Conservation (phyloP, 2,113 vertebrate genomes). For the Ceyx margarethae region DNA sequence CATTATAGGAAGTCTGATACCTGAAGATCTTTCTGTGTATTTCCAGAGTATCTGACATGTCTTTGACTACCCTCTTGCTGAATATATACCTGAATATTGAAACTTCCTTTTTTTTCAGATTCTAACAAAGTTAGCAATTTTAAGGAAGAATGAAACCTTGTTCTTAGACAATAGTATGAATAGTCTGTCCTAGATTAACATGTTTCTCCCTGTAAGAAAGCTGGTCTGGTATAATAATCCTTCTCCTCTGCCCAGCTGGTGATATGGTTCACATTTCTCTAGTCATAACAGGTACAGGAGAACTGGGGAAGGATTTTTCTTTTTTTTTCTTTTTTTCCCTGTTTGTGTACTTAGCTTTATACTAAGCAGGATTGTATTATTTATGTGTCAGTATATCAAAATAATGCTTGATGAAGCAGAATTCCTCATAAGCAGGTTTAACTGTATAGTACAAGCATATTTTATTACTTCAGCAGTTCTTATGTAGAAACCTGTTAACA, state of each 20-base stretch:
- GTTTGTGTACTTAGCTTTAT: neutral
- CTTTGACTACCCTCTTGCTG: neutral
- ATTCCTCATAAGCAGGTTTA: neutral
- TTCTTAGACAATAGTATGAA: neutral
- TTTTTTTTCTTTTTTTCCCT: neutral
- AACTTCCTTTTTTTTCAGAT: neutral
- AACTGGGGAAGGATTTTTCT: neutral
- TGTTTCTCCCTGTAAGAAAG: neutral
- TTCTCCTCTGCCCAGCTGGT: neutral
- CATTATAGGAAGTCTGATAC: neutral
- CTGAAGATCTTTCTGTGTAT: neutral
- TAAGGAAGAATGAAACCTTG: neutral
- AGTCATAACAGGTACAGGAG: neutral
- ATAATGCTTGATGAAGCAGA: neutral
- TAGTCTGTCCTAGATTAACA: neutral
- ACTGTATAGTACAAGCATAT: neutral
- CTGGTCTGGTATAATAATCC: neutral
- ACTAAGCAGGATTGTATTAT: neutral
- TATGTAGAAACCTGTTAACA: slow-evolving; percentile 36
- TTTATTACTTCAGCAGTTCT: slow-evolving; percentile 55
- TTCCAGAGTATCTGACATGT: neutral
- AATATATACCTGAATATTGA: neutral
- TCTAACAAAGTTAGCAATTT: neutral
- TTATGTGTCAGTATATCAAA: neutral
- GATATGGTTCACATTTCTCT: neutral